phyloP scores from a whole-genome alignment of 2,888 invertebrate genomes.

The Amitus sp. region DNA sequence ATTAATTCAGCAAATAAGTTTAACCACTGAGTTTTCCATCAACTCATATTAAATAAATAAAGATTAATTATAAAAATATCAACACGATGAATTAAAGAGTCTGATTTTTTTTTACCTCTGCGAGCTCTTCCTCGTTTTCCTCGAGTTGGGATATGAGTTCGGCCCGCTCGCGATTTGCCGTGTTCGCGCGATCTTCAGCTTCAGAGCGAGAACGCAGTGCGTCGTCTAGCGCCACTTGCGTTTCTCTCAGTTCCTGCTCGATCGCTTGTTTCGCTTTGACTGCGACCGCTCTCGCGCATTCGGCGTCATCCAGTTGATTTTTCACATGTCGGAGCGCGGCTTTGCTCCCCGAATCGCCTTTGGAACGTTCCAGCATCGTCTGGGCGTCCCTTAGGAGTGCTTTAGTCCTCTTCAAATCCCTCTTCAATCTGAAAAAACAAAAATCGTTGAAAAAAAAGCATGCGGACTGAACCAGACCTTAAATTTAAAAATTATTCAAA shows the following conservation, averaged over 20 bases:
- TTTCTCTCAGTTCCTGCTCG: conserved; percentile 88
- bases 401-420: conserved; percentile 89
- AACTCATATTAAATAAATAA: too few species aligned
- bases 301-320: conserved; percentile 87
- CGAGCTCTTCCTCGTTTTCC: conserved; percentile 93
- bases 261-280: conserved; percentile 86
- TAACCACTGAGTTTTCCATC: too few species aligned
- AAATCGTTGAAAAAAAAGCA: too few species aligned
- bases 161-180: conserved; percentile 80
- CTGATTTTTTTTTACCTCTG: conserved; percentile 73
- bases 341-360: conserved; percentile 86
- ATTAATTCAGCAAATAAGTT: too few species aligned
- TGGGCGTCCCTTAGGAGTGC: conserved; percentile 92
- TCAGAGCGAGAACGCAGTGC: conserved; percentile 78
- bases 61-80: too few species aligned
- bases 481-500: too few species aligned
- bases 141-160: conserved; percentile 87
- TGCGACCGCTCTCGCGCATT: conserved; percentile 84
- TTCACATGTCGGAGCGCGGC: conserved; percentile 67
- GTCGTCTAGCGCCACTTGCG: conserved; percentile 85
- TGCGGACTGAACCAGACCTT: too few species aligned
- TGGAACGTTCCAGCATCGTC: conserved; percentile 87
- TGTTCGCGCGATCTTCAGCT: conserved; percentile 80
- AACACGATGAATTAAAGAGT: too few species aligned
- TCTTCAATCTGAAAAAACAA: conserved; percentile 71